Evolutionary conservation across 2,888 invertebrate genomes (phyloP).

Genomic region (Agapostemon virescens): DNA sequence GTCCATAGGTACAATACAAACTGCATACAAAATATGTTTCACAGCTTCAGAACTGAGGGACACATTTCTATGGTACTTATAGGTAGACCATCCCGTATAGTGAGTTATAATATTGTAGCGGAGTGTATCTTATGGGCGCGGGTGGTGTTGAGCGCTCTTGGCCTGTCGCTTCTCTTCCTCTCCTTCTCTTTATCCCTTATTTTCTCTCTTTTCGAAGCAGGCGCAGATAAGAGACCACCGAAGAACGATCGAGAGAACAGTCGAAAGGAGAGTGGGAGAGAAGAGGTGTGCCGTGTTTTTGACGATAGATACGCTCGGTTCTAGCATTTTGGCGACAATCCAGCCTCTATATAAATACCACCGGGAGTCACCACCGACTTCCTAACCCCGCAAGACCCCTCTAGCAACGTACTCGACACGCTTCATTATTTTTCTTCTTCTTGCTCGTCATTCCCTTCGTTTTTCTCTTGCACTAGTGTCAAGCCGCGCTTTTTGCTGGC

Average conservation of each 20-base stretch:
- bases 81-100: background rate
- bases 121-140: constrained; percentile 23
- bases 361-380: constrained; percentile 71
- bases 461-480: constrained; percentile 27
- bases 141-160: constrained; percentile 63
- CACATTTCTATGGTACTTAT: no score
- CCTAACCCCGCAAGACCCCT: constrained; percentile 40
- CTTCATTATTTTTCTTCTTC: constrained; percentile 49
- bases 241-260: constrained; percentile 39
- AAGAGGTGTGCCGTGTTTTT: constrained; percentile 62
- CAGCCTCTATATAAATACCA: constrained; percentile 78
- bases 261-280: constrained; percentile 35
- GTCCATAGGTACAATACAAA: no score
- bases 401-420: constrained; percentile 47
- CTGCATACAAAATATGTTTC: background rate
- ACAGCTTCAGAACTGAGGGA: no score
- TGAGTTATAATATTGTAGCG: background rate
- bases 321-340: constrained; percentile 79
- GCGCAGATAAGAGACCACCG: constrained; percentile 41
- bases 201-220: constrained; percentile 24
- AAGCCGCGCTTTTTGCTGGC: constrained; percentile 41
- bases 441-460: constrained; percentile 22
- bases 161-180: constrained; percentile 33
- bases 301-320: constrained; percentile 77
- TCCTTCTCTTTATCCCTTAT: background rate